Evolutionary conservation across 2,888 invertebrate genomes (phyloP), one percentile per base, ranked within the genome.

Genomic region (Drosophila meridionalis): DNA sequence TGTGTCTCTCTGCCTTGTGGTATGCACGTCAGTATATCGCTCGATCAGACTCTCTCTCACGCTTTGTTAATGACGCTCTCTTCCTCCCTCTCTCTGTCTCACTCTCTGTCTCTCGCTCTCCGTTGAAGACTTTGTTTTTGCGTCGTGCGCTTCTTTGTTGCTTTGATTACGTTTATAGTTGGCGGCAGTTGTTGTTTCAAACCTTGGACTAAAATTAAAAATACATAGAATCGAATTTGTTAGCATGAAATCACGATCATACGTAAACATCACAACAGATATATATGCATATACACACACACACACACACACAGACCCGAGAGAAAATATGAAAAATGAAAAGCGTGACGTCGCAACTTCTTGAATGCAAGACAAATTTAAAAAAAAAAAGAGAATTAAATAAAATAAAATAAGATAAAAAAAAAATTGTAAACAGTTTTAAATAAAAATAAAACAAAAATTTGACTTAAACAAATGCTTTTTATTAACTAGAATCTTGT

Each of bases 131-230:
- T 83, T 75, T 82, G 85, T 73, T 77, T 77, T 55, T 73, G 62
- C 79, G 77, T 76, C 36, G 73, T 71, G 69, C 69, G 66, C 76
- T 76, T 76, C 70, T 73, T 78, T 82, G 78, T 78, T 81, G 79
- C 52, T 81, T 78, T 59, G 82, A 82, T 80, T 80, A 82, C 79
- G 78, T 81, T 78, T 81, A 56, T 78, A 81, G 70, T 79, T 69
- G 69, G 65, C 59, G 66, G 66, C 68, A 48, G 56, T 30, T 69
- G 32, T 83, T 84, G 90, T 83, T 88, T 91, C 76, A 92, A 92
- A 92, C 91, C 91, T 92, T 91, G 92, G 91, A 92, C 91, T 92
- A 91, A 92, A 91, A 91, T 92, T 86, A 91, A 91, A 85, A 87
- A 85, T 85, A 85, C 66, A 89, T 60, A 85, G 78, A 76, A 82